Evolutionary conservation across 2,113 vertebrate genomes (phyloP).

Genomic region (Bolborhynchus lineola): DNA sequence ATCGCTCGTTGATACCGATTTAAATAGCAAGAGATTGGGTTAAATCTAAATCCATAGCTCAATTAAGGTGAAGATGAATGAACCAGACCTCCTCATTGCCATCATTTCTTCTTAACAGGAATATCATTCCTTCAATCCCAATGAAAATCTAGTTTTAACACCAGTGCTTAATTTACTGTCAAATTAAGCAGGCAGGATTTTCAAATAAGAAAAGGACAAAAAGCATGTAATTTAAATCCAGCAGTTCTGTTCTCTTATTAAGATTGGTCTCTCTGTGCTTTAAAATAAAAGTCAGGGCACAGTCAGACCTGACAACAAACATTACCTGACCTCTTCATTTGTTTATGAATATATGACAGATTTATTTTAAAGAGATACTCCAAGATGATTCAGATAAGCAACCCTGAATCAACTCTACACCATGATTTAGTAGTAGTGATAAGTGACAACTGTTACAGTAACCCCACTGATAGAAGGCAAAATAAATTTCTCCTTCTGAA

Average conservation of each 20-base stretch:
- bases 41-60: background rate
- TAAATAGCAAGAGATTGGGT: background rate
- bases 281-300: background rate
- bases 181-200: constrained; percentile 7
- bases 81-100: background rate
- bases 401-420: background rate
- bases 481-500: background rate
- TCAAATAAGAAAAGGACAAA: background rate
- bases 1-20: background rate
- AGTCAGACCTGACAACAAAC: background rate
- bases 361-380: background rate
- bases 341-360: constrained; percentile 39
- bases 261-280: background rate
- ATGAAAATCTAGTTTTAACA: constrained; percentile 20
- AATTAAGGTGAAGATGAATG: background rate
- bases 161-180: background rate
- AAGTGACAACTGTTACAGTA: background rate
- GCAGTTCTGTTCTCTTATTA: background rate
- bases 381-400: background rate
- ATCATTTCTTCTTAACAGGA: background rate
- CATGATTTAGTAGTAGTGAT: constrained; percentile 19
- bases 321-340: constrained; percentile 22
- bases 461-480: constrained; percentile 13
- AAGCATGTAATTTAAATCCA: constrained; percentile 25
- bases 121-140: background rate